Conservation (phyloP, 1,140 invertebrate species). For the Aphelinus certus region DNA sequence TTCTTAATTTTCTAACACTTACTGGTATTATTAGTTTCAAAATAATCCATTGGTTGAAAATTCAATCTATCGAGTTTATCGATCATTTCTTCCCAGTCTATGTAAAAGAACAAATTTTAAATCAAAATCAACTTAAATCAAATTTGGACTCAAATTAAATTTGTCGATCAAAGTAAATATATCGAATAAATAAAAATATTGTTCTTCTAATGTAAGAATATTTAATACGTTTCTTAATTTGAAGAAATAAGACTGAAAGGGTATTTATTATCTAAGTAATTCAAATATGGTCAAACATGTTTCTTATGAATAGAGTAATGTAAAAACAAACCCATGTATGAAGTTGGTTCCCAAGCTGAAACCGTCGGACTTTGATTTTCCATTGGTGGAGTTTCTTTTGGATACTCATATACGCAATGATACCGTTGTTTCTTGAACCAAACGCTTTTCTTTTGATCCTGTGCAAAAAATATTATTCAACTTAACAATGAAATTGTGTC, state of each 20-base stretch:
- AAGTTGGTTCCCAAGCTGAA: constrained; percentile 58
- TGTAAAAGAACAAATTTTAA: constrained; percentile 36
- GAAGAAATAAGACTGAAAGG: neutral
- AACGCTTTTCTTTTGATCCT: constrained; percentile 72
- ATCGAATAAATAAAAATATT: constrained; percentile 9
- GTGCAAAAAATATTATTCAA: constrained; percentile 1
- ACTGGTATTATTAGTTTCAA: constrained; percentile 56
- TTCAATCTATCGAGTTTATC: constrained; percentile 57
- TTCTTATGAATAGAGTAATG: neutral
- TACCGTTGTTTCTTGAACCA: constrained; percentile 85
- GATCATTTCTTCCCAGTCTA: constrained; percentile 64
- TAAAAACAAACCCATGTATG: constrained; percentile 54
- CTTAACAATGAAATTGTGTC: neutral
- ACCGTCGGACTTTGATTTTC: constrained; percentile 51
- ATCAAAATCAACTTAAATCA: constrained; percentile 1
- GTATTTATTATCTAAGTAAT: too few species aligned
- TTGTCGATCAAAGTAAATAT: neutral
- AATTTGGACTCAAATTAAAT: neutral
- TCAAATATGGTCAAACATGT: too few species aligned
- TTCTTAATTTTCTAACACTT: constrained; percentile 20
- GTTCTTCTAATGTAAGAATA: too few species aligned
- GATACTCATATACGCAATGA: constrained; percentile 85
- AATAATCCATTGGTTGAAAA: constrained; percentile 60
- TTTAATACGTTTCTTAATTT: too few species aligned
- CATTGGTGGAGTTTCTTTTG: constrained; percentile 69